Conservation (phyloP, 2,113 vertebrate species). For the Scopus umbretta region DNA sequence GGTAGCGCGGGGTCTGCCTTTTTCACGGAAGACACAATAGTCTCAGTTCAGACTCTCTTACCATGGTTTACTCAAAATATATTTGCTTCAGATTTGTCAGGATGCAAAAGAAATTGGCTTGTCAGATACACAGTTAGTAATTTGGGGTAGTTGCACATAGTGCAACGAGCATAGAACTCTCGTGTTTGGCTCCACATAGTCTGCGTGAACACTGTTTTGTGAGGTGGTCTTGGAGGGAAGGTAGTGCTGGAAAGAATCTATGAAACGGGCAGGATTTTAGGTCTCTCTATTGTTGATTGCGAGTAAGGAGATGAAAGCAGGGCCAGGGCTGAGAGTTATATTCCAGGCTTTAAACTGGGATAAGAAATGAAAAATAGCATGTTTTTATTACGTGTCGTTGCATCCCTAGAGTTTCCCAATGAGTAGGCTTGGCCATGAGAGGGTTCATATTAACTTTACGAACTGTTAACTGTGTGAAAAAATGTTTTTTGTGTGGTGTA, state of each 20-base stretch:
- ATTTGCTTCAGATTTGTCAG: not conserved
- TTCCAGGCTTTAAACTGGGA: not conserved
- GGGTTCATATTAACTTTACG: not conserved
- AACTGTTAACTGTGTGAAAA: not conserved
- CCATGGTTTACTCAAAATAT: not conserved
- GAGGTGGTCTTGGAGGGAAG: not conserved
- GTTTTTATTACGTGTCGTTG: not conserved
- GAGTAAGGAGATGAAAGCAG: not conserved
- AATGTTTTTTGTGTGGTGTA: not conserved
- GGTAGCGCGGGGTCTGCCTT: not conserved
- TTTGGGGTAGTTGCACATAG: accelerated
- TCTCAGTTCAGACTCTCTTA: not conserved
- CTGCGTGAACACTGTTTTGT: not conserved
- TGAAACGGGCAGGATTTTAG: not conserved
- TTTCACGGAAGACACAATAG: not conserved
- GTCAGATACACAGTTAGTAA: not conserved
- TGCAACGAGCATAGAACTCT: not conserved
- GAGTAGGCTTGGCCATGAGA: not conserved
- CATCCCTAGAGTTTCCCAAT: not conserved
- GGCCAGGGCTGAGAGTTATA: not conserved
- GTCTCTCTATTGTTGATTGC: not conserved
- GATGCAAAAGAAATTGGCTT: not conserved
- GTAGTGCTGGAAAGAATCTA: not conserved
- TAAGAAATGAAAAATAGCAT: not conserved
- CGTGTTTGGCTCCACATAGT: not conserved